Percentiles rank a stretch among this genome's conserved stretches.
Evolutionary conservation across 1,140 invertebrate species (phyloP).

Genomic region (Atta cephalotes): DNA sequence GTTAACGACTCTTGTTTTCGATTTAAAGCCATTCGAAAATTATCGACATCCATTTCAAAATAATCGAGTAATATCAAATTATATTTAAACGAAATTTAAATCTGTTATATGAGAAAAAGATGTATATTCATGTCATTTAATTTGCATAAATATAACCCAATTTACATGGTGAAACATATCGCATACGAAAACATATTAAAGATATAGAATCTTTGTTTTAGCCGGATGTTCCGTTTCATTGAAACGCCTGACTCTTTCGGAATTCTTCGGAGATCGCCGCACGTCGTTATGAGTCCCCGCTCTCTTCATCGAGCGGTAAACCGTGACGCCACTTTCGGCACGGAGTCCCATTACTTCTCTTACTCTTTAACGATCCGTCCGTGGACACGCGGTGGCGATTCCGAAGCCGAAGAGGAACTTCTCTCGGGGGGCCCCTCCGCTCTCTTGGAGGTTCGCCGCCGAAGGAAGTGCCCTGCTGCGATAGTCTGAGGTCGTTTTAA

Average conservation of each 20-base stretch:
- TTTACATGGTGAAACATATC: neutral
- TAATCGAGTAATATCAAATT: neutral
- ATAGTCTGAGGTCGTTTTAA: constrained; percentile 77
- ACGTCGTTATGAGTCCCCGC: neutral
- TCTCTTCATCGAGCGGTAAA: constrained; percentile 46
- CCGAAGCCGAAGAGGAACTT: constrained; percentile 58
- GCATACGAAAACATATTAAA: no score
- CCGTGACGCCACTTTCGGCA: constrained; percentile 74
- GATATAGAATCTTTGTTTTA: neutral
- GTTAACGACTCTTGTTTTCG: neutral
- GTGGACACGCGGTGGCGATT: constrained; percentile 73
- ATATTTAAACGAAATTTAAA: neutral
- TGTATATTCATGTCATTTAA: neutral
- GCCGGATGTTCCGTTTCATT: constrained; percentile 26
- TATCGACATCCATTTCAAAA: neutral
- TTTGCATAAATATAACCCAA: neutral
- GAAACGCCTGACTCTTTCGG: constrained; percentile 20
- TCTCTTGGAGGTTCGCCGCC: constrained; percentile 74
- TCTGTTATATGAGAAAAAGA: neutral
- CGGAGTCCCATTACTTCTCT: constrained; percentile 72
- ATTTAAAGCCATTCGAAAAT: constrained; percentile 1
- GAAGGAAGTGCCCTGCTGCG: constrained; percentile 76
- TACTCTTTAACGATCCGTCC: constrained; percentile 79
- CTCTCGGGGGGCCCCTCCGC: constrained; percentile 34
- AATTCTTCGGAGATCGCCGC: constrained; percentile 33